These are phyloP conservation scores for Sebastes itinus DNA, from an alignment of 2,797 vertebrate genomes.

Conservation along the genomic window DNA sequence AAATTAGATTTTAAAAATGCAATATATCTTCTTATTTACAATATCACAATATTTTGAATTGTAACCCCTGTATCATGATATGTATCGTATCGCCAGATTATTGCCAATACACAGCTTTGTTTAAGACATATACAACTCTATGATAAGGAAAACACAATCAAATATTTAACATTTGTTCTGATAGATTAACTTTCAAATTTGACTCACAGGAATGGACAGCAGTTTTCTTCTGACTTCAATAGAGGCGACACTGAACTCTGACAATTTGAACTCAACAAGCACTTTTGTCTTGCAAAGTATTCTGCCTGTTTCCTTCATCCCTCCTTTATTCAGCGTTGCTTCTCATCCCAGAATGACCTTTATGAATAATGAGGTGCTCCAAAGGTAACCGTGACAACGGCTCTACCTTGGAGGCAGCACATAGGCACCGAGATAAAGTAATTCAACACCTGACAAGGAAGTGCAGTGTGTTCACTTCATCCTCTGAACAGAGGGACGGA, in stretches of 20 bases:
- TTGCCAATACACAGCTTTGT: too few species aligned
- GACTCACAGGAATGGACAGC: neutral
- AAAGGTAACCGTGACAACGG: slow-evolving; percentile 67
- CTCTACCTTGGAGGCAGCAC: slow-evolving; percentile 55
- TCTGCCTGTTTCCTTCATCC: slow-evolving; percentile 17
- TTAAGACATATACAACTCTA: neutral
- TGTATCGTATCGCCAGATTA: too few species aligned
- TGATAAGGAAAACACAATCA: neutral
- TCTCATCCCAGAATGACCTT: slow-evolving; percentile 70
- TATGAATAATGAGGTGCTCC: slow-evolving; percentile 72
- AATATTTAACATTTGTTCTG: neutral
- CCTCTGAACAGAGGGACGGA: slow-evolving; percentile 37
- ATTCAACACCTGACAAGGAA: slow-evolving; percentile 64
- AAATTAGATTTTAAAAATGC: too few species aligned
- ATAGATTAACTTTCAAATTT: neutral
- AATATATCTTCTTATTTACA: too few species aligned
- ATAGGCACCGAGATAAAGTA: slow-evolving; percentile 52
- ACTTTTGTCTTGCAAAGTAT: slow-evolving; percentile 36
- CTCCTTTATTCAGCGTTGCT: slow-evolving; percentile 46
- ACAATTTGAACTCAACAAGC: slow-evolving; percentile 20
- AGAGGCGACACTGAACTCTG: neutral
- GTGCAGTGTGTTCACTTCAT: slow-evolving; percentile 50
- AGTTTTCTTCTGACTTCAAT: slow-evolving; percentile 11
- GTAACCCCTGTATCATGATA: too few species aligned
- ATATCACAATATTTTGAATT: too few species aligned